These are phyloP conservation scores for Drosophila novamexicana DNA, from an alignment of 1,140 invertebrate genomes.

Conservation along the genomic window DNA sequence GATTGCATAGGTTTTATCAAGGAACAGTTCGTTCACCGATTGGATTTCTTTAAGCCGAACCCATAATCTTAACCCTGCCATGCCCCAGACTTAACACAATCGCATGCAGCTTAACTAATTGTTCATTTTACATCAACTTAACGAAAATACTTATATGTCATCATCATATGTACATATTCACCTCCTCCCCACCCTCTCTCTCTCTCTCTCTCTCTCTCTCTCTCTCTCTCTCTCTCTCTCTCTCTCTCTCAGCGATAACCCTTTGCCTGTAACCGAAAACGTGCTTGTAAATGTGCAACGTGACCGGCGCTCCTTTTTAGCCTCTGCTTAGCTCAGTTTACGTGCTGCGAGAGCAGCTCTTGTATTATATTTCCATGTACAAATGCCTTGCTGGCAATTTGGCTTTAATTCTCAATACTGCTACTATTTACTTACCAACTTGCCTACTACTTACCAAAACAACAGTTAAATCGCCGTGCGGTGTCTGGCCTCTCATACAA, in stretches of 20 bases:
- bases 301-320: slow-evolving; percentile 69
- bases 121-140: slow-evolving; percentile 46
- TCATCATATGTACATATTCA: slow-evolving; percentile 30
- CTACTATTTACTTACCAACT: slow-evolving; percentile 47
- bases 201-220: background rate
- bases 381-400: slow-evolving; percentile 25
- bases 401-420: slow-evolving; percentile 64
- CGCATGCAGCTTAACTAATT: slow-evolving; percentile 62
- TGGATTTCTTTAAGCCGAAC: too few species aligned
- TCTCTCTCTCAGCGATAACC: slow-evolving; percentile 1
- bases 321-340: slow-evolving; percentile 53
- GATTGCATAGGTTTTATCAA: background rate
- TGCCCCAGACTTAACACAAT: slow-evolving; percentile 10
- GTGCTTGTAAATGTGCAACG: slow-evolving; percentile 68
- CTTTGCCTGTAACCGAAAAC: slow-evolving; percentile 58
- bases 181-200: slow-evolving; percentile 3
- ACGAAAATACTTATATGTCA: slow-evolving; percentile 65
- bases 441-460: slow-evolving; percentile 29
- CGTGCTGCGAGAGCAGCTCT: slow-evolving; percentile 39
- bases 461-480: slow-evolving; percentile 42
- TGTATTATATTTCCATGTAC: slow-evolving; percentile 45
- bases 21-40: background rate
- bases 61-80: slow-evolving; percentile 9
- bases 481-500: slow-evolving; percentile 26
- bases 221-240: too few species aligned